Evolutionary conservation across 2,888 invertebrate species (phyloP).

Genomic region (Cantharis nigra): DNA sequence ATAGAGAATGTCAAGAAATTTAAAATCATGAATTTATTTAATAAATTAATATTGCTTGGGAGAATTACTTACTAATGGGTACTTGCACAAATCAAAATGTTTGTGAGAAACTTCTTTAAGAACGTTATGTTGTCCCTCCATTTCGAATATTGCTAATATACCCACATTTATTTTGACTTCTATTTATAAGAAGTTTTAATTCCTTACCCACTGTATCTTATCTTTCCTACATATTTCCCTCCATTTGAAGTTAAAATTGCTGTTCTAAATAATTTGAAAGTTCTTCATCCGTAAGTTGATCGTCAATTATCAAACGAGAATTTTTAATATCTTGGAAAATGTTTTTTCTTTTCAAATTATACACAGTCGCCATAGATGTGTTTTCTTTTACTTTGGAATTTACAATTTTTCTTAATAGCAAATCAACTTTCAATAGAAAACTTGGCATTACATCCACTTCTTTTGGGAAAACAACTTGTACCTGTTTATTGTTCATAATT

Average conservation of each 20-base stretch:
- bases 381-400: slow-evolving; percentile 20
- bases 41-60: too few relatives aligned
- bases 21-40: too few relatives aligned
- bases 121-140: too few relatives aligned
- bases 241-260: not conserved
- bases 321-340: slow-evolving; percentile 26
- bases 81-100: too few relatives aligned
- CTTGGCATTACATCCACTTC: slow-evolving; percentile 4
- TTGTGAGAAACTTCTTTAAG: too few relatives aligned
- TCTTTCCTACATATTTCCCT: too few relatives aligned
- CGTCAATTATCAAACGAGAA: slow-evolving; percentile 8
- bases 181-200: too few relatives aligned
- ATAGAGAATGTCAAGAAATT: too few relatives aligned
- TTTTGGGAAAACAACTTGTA: not conserved
- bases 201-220: too few relatives aligned
- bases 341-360: slow-evolving; percentile 19
- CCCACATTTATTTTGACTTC: too few relatives aligned
- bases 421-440: slow-evolving; percentile 27
- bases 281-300: not conserved
- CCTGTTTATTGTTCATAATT: slow-evolving; percentile 18
- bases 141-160: too few relatives aligned
- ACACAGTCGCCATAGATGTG: slow-evolving; percentile 3
- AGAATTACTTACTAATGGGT: too few relatives aligned
- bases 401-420: slow-evolving; percentile 31
- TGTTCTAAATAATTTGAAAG: slow-evolving; percentile 2